phyloP scores from a whole-genome alignment of 2,888 invertebrate species.

The Noctua janthina region DNA sequence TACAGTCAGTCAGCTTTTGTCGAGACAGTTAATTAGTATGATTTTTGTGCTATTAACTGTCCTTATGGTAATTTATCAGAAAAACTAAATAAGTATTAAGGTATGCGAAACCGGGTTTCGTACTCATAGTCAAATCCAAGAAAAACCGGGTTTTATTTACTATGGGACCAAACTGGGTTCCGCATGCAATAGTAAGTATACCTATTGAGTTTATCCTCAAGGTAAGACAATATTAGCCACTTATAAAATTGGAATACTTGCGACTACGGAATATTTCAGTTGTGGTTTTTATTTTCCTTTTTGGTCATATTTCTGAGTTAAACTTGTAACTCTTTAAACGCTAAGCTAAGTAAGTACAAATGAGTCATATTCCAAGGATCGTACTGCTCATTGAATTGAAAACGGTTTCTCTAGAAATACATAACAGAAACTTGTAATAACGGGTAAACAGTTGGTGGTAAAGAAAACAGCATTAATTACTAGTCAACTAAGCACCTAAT shows the following conservation, averaged over 20 bases:
- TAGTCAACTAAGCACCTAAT: conserved; percentile 2
- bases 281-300: conserved; percentile 20
- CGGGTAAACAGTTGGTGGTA: conserved; percentile 7
- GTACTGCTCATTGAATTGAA: conserved; percentile 25
- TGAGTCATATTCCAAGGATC: conserved; percentile 51
- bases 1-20: not conserved
- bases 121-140: too few relatives aligned
- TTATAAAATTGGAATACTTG: conserved; percentile 1
- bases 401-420: conserved; percentile 42
- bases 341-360: conserved; percentile 4
- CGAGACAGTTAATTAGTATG: not conserved
- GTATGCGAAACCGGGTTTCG: too few relatives aligned
- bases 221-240: not conserved
- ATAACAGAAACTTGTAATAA: conserved; percentile 20
- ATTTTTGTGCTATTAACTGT: not conserved
- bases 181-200: not conserved
- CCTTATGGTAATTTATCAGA: not conserved
- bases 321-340: not conserved
- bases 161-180: too few relatives aligned
- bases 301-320: not conserved
- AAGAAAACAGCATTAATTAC: conserved; percentile 29
- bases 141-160: too few relatives aligned
- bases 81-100: not conserved
- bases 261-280: not conserved
- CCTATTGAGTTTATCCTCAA: conserved; percentile 1